A percentile compares a stretch with the other conserved stretches of the same genome.
Evolutionary conservation across 2,888 invertebrate genomes (phyloP).

Genomic region (Colostygia pectinataria): DNA sequence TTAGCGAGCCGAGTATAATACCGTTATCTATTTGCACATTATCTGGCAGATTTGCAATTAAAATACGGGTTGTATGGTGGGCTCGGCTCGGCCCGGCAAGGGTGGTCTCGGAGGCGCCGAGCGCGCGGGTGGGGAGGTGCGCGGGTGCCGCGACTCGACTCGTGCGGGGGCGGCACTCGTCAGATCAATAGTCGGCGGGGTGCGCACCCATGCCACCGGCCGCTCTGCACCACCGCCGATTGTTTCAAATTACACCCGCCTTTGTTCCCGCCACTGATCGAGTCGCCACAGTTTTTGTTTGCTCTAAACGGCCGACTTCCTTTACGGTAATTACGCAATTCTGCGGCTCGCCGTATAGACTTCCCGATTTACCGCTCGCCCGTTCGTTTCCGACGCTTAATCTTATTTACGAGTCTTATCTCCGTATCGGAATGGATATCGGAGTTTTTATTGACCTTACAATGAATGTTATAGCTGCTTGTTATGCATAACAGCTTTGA

Average conservation of each 20-base stretch:
- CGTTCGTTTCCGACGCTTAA: constrained; percentile 44
- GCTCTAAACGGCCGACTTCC: constrained; percentile 76
- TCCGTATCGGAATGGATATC: constrained; percentile 35
- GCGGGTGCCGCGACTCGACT: constrained; percentile 35
- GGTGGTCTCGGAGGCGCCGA: constrained; percentile 46
- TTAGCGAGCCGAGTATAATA: constrained; percentile 77
- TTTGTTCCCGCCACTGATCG: constrained; percentile 80
- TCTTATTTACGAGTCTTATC: constrained; percentile 49
- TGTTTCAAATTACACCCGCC: constrained; percentile 81
- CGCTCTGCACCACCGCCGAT: constrained; percentile 76
- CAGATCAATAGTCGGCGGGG: constrained; percentile 81
- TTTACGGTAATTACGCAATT: constrained; percentile 79
- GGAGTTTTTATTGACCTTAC: constrained; percentile 29
- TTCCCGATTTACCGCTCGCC: constrained; percentile 56
- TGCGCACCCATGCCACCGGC: constrained; percentile 68
- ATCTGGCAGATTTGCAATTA: constrained; percentile 83
- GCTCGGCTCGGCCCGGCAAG: constrained; percentile 45
- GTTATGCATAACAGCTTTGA: constrained; percentile 22
- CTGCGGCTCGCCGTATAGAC: constrained; percentile 65
- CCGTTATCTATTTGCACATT: constrained; percentile 82
- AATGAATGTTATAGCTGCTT: constrained; percentile 33
- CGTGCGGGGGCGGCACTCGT: constrained; percentile 57
- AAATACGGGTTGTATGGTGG: constrained; percentile 71
- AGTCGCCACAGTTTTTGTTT: constrained; percentile 78
- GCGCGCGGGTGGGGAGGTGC: constrained; percentile 41